Base-by-base conservation (phyloP, 1,140 invertebrate species). In the Drosophila asahinai region DNA sequence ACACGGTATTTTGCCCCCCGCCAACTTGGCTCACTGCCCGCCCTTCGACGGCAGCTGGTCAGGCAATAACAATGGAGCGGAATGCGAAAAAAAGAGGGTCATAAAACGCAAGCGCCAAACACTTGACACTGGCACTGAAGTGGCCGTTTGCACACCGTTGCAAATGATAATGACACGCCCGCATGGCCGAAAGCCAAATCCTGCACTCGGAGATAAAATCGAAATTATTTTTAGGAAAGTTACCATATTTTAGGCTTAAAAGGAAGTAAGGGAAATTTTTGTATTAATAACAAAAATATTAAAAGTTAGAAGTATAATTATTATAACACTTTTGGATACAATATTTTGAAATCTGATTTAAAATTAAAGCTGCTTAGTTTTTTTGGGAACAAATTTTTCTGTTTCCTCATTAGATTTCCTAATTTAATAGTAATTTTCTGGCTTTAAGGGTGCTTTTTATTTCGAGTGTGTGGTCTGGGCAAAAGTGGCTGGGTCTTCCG, bases 81-180 rank as follows among this genome's bases (percentile, higher is more conserved):
- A 61, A 51, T 12, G n/a, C n/a, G 45, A 43, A 38, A 64, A 54
- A 60, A 71, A 62, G 48, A 55, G 27, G 49, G 52, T 47, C 43
- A 87, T 89, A 81, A 89, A 87, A 84, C 62, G 68, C 83, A 78
- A 78, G 68, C 68, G 63, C 57, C 77, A 83, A 81, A 63, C 67
- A 80, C 84, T 87, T 90, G 84, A 87, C 84, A 90, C 77, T 87
- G 74, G 70, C 63, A 73, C 33, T 80, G 49, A 83, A 87, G 83
- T 89, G 83, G 62, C 68, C 80, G 67, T 80, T 77, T 84, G 84
- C 84, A 87, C 81, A 89, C 73, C 83, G 80, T 87, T 83, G 33
- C 59, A 48, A 77, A 83, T 86, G 82, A 84, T 77, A 77, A 77
- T 86, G 77, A 59, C 72, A 77, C 63, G 75, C 64, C 83, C 55